phyloP scores from a whole-genome alignment of 1,140 invertebrate genomes.

The Bombus haemorrhoidalis region DNA sequence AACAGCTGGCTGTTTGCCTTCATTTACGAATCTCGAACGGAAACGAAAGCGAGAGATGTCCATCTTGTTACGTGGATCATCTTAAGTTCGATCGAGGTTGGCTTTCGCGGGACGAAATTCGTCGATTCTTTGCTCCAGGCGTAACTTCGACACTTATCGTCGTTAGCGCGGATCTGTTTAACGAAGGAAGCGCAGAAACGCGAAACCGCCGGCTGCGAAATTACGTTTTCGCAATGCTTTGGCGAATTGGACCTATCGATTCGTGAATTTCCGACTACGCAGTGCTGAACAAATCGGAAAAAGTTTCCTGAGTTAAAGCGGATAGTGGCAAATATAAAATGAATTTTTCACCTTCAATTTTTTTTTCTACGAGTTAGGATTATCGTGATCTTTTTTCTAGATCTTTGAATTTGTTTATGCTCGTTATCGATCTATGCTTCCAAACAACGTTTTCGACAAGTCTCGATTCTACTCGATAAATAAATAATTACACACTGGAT shows the following conservation, averaged over 20 bases:
- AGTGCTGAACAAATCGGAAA: no score
- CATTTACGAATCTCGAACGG: not conserved
- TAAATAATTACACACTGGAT: no score
- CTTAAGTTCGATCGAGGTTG: not conserved
- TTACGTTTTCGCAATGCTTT: not conserved
- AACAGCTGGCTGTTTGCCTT: not conserved
- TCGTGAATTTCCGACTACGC: no score
- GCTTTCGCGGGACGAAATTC: not conserved
- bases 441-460: no score
- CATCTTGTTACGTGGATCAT: conserved; percentile 2
- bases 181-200: conserved; percentile 6
- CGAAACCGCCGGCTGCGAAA: not conserved
- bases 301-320: no score
- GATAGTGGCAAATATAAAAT: no score
- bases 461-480: no score
- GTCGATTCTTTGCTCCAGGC: conserved; percentile 8
- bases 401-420: no score
- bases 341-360: no score
- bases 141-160: conserved; percentile 32
- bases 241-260: not conserved
- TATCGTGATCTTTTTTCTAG: no score
- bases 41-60: conserved; percentile 20
- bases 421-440: no score
- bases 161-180: conserved; percentile 16
- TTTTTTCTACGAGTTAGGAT: no score